Percentiles rank a stretch among this genome's conserved stretches.
Evolutionary conservation across 2,888 invertebrate genomes (phyloP).

Genomic region (Acanthoscelides obtectus): DNA sequence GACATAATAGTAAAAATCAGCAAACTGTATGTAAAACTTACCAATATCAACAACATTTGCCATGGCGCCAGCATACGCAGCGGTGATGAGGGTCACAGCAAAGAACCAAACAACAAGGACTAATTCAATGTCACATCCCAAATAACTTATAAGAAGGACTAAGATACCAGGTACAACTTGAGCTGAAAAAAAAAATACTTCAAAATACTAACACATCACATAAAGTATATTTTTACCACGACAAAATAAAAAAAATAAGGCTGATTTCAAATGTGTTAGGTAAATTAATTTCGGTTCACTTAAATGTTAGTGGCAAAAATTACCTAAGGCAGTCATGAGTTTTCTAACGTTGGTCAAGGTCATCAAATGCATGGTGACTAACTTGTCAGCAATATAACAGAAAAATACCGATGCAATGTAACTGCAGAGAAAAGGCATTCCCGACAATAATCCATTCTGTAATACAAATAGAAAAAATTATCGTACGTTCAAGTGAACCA

Average conservation of each 20-base stretch:
- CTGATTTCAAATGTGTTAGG: too few species aligned
- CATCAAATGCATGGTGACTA: conserved; percentile 56
- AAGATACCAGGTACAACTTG: conserved; percentile 66
- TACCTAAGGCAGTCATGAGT: conserved; percentile 59
- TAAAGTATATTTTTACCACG: too few species aligned
- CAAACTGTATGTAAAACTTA: conserved; percentile 7
- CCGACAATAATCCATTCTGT: conserved; percentile 63
- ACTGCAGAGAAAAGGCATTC: conserved; percentile 65
- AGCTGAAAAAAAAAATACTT: conserved; percentile 42
- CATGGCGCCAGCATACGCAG: conserved; percentile 71
- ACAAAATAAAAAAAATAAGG: too few species aligned
- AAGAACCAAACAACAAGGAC: conserved; percentile 63
- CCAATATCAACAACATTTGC: conserved; percentile 69
- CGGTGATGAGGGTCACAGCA: conserved; percentile 66
- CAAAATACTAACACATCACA: conserved; percentile 17
- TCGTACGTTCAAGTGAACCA: background rate
- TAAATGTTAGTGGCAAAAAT: conserved; percentile 6
- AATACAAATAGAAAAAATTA: conserved; percentile 27
- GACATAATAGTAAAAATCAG: background rate
- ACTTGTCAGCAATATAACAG: conserved; percentile 63
- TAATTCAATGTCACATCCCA: conserved; percentile 56
- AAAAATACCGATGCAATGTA: conserved; percentile 66
- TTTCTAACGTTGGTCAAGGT: conserved; percentile 62
- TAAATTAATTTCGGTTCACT: too few species aligned
- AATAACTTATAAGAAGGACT: conserved; percentile 58